These are phyloP conservation scores for Clostera curtula DNA, from an alignment of 2,888 invertebrate species.

Conservation along the genomic window DNA sequence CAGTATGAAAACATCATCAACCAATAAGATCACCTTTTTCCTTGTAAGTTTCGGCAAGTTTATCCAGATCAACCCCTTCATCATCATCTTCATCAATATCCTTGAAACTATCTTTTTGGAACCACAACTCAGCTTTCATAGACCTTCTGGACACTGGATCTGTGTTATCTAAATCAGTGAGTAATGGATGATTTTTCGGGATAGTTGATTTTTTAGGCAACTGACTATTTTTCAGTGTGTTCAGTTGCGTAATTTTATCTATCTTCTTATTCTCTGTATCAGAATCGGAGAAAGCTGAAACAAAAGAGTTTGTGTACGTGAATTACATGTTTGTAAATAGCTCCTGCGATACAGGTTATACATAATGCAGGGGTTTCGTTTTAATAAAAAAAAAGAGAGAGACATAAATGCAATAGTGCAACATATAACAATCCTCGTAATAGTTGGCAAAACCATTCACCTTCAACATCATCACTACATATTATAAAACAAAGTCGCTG, in stretches of 20 bases:
- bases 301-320: too few relatives aligned
- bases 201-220: constrained; percentile 31
- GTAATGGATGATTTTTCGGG: constrained; percentile 78
- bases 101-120: constrained; percentile 88
- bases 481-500: too few relatives aligned
- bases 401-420: too few relatives aligned
- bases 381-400: too few relatives aligned
- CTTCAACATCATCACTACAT: too few relatives aligned
- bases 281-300: constrained; percentile 78
- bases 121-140: constrained; percentile 90
- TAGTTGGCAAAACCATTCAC: too few relatives aligned
- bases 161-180: constrained; percentile 86
- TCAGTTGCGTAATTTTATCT: constrained; percentile 54
- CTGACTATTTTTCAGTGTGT: constrained; percentile 54
- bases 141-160: constrained; percentile 82
- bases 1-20: background rate
- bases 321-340: background rate
- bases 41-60: constrained; percentile 81
- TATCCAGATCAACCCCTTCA: constrained; percentile 91
- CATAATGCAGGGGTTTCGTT: too few relatives aligned
- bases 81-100: constrained; percentile 87
- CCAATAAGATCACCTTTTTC: constrained; percentile 75
- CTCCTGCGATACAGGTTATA: too few relatives aligned
- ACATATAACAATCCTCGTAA: too few relatives aligned
- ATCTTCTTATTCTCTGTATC: constrained; percentile 67